Evolutionary conservation across 2,113 vertebrate species (phyloP).

Genomic region (Dasyurus viverrinus): DNA sequence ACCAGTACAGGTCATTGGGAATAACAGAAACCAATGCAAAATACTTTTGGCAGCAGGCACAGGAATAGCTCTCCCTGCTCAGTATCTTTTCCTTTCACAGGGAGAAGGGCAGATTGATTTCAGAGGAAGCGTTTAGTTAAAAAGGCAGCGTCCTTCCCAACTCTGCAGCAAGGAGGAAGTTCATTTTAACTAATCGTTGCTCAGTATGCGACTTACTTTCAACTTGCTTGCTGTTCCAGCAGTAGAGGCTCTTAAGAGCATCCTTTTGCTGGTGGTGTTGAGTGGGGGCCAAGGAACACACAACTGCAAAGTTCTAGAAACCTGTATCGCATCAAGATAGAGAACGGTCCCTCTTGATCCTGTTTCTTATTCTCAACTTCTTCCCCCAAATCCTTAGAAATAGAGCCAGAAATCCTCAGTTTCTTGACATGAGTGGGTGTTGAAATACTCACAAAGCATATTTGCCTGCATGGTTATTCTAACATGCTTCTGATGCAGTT

Average conservation of each 20-base stretch:
- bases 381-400: not conserved
- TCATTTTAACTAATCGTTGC: not conserved
- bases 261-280: not conserved
- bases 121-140: not conserved
- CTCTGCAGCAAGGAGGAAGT: not conserved
- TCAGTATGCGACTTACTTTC: not conserved
- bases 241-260: not conserved
- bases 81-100: not conserved
- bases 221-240: not conserved
- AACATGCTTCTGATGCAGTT: not conserved
- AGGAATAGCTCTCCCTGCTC: not conserved
- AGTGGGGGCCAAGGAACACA: not conserved
- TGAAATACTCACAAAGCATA: not conserved
- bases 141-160: not conserved
- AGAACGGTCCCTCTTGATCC: not conserved
- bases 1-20: not conserved
- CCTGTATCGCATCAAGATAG: not conserved
- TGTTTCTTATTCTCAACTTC: not conserved
- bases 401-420: not conserved
- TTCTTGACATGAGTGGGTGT: not conserved
- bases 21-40: not conserved
- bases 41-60: not conserved
- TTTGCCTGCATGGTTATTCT: not conserved
- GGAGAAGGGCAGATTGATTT: not conserved
- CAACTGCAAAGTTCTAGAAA: not conserved